These are phyloP conservation scores for Noctua fimbriata DNA, from an alignment of 2,888 invertebrate genomes.

Conservation along the genomic window DNA sequence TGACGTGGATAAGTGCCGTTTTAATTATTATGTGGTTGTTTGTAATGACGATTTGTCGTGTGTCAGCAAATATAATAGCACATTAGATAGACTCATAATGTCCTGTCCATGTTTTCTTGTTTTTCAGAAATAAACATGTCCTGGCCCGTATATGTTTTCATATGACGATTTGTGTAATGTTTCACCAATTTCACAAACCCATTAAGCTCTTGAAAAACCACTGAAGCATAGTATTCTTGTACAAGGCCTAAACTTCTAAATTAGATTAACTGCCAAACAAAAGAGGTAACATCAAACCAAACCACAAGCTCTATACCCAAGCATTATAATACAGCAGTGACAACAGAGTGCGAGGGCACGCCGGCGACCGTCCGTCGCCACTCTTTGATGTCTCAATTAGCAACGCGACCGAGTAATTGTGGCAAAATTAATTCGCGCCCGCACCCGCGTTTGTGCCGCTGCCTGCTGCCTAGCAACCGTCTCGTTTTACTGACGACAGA, in stretches of 20 bases:
- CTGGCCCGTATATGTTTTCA: neutral
- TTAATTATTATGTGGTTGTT: constrained; percentile 34
- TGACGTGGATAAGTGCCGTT: constrained; percentile 34
- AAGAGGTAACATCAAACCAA: constrained; percentile 16
- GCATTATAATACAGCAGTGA: constrained; percentile 66
- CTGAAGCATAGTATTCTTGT: neutral
- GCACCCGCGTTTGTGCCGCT: constrained; percentile 40
- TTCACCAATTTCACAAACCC: neutral
- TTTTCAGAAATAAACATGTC: neutral
- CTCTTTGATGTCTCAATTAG: constrained; percentile 90
- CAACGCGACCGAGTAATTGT: constrained; percentile 89
- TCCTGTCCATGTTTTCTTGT: neutral
- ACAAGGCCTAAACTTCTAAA: neutral
- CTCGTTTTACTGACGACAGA: constrained; percentile 56
- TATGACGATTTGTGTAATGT: neutral
- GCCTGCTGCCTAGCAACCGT: constrained; percentile 67
- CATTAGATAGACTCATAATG: constrained; percentile 24
- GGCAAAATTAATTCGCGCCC: constrained; percentile 88
- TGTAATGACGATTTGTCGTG: constrained; percentile 58
- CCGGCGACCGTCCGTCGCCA: constrained; percentile 77
- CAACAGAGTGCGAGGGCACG: constrained; percentile 71
- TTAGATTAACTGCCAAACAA: constrained; percentile 22
- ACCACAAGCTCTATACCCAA: constrained; percentile 25
- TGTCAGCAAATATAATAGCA: constrained; percentile 40
- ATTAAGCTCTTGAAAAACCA: neutral